These are phyloP conservation scores for Crotalus tigris DNA, from an alignment of 2,113 vertebrate species.

Conservation along the genomic window DNA sequence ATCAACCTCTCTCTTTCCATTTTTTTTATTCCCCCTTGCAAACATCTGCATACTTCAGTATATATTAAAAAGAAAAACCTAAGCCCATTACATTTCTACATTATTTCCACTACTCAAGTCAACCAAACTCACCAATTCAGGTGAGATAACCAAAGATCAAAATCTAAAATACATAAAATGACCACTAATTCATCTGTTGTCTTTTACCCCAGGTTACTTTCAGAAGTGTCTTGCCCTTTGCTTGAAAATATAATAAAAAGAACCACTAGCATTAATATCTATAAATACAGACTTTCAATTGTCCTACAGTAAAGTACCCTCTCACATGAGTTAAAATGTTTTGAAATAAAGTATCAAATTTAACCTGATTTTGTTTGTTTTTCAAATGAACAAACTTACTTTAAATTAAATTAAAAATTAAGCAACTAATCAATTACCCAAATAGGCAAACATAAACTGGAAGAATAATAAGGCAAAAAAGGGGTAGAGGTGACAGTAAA, in stretches of 20 bases:
- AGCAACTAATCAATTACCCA: slow-evolving; percentile 54
- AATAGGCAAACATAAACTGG: slow-evolving; percentile 13
- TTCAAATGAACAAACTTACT: slow-evolving; percentile 64
- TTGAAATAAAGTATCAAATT: slow-evolving; percentile 39
- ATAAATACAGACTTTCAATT: neutral
- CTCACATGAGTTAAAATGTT: neutral
- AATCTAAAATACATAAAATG: neutral
- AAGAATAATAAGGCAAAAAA: slow-evolving; percentile 59
- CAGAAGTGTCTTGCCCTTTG: neutral
- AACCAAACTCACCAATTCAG: neutral
- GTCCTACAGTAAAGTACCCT: slow-evolving; percentile 25
- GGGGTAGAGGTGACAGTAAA: slow-evolving; percentile 55
- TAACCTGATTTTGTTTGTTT: slow-evolving; percentile 57
- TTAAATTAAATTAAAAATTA: slow-evolving; percentile 57
- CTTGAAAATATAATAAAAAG: neutral
- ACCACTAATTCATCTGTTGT: neutral
- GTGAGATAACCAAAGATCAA: neutral
- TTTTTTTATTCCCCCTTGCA: neutral
- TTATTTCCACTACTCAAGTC: neutral
- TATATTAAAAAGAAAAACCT: neutral
- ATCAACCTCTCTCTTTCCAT: neutral
- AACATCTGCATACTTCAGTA: neutral
- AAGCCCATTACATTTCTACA: neutral
- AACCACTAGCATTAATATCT: neutral
- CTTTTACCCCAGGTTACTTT: neutral